Evolutionary conservation across 2,797 vertebrate species (phyloP).

Genomic region (Artibeus lituratus): DNA sequence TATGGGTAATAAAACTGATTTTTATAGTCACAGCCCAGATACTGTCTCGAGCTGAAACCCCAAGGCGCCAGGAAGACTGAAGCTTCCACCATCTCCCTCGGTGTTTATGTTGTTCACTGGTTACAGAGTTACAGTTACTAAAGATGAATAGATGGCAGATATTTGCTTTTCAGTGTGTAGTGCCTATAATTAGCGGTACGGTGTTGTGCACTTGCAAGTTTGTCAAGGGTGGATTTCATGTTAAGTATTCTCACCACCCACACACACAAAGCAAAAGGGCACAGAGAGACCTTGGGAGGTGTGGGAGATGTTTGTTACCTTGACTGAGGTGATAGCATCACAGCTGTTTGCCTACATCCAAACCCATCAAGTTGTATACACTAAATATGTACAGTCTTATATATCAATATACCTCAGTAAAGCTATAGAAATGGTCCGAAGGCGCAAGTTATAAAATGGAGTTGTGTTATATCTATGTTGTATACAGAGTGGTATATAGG

Average conservation of each 20-base stretch:
- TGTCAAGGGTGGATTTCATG: background rate
- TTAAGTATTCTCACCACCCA: background rate
- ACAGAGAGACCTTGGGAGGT: background rate
- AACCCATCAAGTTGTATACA: background rate
- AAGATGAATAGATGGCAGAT: background rate
- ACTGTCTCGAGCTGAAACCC: background rate
- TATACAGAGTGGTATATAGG: background rate
- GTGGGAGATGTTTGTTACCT: background rate
- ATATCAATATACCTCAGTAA: background rate
- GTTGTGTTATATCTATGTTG: background rate
- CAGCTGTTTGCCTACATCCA: background rate
- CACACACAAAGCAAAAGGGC: background rate
- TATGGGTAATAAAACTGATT: background rate
- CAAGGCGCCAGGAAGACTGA: background rate
- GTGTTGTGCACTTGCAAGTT: background rate
- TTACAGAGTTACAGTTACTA: background rate
- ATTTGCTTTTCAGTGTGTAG: background rate
- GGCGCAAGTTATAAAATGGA: background rate
- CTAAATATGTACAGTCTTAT: background rate
- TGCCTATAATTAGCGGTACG: background rate
- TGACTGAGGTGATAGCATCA: background rate
- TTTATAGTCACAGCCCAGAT: background rate
- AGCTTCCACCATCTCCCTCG: background rate
- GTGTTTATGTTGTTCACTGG: background rate
- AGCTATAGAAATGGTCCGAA: background rate